Base-by-base conservation (phyloP, 2,888 invertebrate species). In the Idaea dimidiata region DNA sequence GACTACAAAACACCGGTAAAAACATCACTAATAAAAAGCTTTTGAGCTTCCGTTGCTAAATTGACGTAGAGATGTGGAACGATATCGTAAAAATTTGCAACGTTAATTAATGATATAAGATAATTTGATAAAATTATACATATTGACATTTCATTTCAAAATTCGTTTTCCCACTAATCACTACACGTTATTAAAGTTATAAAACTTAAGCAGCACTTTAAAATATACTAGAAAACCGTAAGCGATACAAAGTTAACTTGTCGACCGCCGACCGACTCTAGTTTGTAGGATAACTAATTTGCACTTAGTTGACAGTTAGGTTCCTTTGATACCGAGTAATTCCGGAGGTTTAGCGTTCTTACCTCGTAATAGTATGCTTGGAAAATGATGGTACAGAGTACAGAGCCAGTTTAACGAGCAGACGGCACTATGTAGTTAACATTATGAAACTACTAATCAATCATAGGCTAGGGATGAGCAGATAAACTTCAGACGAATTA, bases 41-140 rank as follows among this genome's bases (percentile, higher is more conserved):
- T 88, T 86, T 84, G 79, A 83, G 89, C 91, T 91, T 91, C 91
- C 91, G 91, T 91, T 89, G 89, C 83, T 86, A 89, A 91, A 90
- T 91, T 89, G 87, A 83, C 82, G 83, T 80, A 82, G 83, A 84
- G 83, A 83, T 86, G 84, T n/a, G n/a, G n/a, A 80, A 77, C 82
- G 79, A 82, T 81, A 85, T 88, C 88, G 86, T 88, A 84, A 84
- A 76, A 81, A 80, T 82, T 83, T 82, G 69, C 78, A 43, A 43
- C 43, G 6, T 43, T 3, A 43, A 43, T 8, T 14, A 43, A 43
- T 43, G 14, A 43, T 43, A 10, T 10, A 43, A 43, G 43, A 43
- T 33, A 43, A 33, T 14, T 33, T 14, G 33, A 14, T 33, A 33
- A 33, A 33, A 1, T 33, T 43, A 10, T 43, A 8, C 43, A 43